Evolutionary conservation across 23 tunicate species (phyloP), one percentile per base, ranked within the genome.

Genomic region (Botrylloides violaceus): DNA sequence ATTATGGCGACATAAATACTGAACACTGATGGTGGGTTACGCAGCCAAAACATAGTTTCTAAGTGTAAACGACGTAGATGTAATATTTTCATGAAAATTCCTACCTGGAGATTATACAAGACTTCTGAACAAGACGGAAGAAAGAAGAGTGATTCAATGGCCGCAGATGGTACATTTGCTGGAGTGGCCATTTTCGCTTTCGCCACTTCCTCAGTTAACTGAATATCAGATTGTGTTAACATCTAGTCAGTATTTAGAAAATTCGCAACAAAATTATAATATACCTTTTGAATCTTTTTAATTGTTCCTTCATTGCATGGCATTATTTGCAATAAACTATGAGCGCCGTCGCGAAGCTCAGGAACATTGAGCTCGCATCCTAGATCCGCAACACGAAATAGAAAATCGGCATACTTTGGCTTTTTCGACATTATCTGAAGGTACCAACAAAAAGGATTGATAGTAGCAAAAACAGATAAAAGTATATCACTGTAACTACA

Each of bases 21-120:
- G n/a, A n/a, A n/a, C n/a, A n/a, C n/a, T n/a, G n/a, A n/a, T n/a
- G n/a, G n/a, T n/a, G n/a, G n/a, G n/a, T n/a, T n/a, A n/a, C n/a
- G n/a, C n/a, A n/a, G n/a, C n/a, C n/a, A n/a, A n/a, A n/a, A n/a
- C n/a, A n/a, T n/a, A n/a, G n/a, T n/a, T n/a, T n/a, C n/a, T n/a
- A n/a, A n/a, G n/a, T n/a, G n/a, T n/a, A n/a, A n/a, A n/a, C n/a
- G n/a, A n/a, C n/a, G n/a, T n/a, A n/a, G n/a, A n/a, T n/a, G n/a
- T n/a, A n/a, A n/a, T n/a, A n/a, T n/a, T n/a, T n/a, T n/a, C n/a
- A n/a, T n/a, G n/a, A n/a, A n/a, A 43, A 59, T 18, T 24, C 74
- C 24, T 68, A 68, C 74, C 74, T 68, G 74, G 26, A 68, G 59
- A 43, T 68, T 68, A 68, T 68, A 68, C 26, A 68, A 68, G 36